Evolutionary conservation across 1,140 invertebrate species (phyloP), one percentile per base, ranked within the genome.

Genomic region (Eriosoma lanigerum): DNA sequence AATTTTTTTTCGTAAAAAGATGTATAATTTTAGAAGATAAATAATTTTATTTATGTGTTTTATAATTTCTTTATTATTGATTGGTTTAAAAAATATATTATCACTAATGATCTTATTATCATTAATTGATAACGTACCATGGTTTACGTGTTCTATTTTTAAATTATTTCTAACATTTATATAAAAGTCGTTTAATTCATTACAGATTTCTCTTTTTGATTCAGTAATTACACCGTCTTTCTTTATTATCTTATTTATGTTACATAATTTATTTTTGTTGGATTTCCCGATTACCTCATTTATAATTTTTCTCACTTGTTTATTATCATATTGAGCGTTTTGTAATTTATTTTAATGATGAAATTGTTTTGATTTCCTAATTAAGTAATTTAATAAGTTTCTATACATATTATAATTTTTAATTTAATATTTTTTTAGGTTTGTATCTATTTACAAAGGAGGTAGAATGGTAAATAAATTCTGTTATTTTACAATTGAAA

Each of bases 271-370:
- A 58, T 1, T 58, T 58, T 58, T 58, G 13, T 26, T 58, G 26
- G 56, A 58, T 58, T 58, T 58, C 4, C 56, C 56, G 12, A 58
- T 58, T 58, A 58, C 56, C 56, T 58, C 56, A 58, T 58, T 58
- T 12, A 58, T 58, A 58, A 58, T 58, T 0, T 24, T 56, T n/a
- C 54, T 24, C 24, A 56, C 54, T 12, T 56, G 21, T 56, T 56
- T 56, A 56, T 10, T 15, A 58, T 58, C 56, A 12, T 21, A 26
- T 24, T 58, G 24, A 58, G 24, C 56, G 9, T 4, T 58, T 58
- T 26, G 1, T 58, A 58, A 26, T 26, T 58, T 58, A 58, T 15
- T 26, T 58, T 58, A 24, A 58, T 58, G 26, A 58, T 26, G 26
- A 13, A 58, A 26, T 58, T 58, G 56, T 58, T 58, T 58, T 12